Evolutionary conservation across 2,797 vertebrate genomes (phyloP), one percentile per base, ranked within the genome.

Genomic region (Clamator glandarius): DNA sequence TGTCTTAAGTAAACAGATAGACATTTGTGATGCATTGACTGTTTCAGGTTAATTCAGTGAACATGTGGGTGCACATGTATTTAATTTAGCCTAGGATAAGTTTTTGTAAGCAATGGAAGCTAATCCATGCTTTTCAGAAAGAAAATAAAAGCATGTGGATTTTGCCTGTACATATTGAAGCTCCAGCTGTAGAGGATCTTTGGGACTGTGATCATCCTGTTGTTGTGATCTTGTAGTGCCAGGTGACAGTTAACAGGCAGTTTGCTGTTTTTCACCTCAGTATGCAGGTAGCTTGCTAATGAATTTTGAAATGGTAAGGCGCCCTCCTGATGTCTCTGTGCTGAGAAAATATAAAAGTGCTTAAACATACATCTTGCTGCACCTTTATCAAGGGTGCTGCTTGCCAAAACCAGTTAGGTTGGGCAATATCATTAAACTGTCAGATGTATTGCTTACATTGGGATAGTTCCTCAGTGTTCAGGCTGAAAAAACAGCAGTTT

Each of bases 1-100:
- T 84, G 82, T 85, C 91, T 95, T 96, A 87, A 78, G 93, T 97
- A 97, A 97, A 95, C 96, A 95, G 87, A 89, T 55, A 93, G 90
- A 92, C 78, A 90, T 95, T 92, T 91, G 89, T 95, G 87, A 90
- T 54, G 52, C 63, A 95, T 50, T 84, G 83, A 85, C 93, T 95
- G 87, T 85, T 96, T 96, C 23, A 29, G 87, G 75, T 95, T 95
- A 95, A 93, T 95, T 96, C 92, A 68, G 84, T 95, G 95, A 87
- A 82, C 85, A 88, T 91, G 90, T 90, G 92, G 89, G 86, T 96
- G 92, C 95, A 96, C 87, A 57, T 84, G 93, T 61, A 89, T 96
- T 95, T 96, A 75, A 91, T 97, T 97, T 95, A 93, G 88, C 67
- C 84, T 87, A 28, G 80, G 63, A 19, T 18, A 82, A 90, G 75